phyloP scores from a whole-genome alignment of 2,888 invertebrate species.

The Trissonchulus latispiculum region DNA sequence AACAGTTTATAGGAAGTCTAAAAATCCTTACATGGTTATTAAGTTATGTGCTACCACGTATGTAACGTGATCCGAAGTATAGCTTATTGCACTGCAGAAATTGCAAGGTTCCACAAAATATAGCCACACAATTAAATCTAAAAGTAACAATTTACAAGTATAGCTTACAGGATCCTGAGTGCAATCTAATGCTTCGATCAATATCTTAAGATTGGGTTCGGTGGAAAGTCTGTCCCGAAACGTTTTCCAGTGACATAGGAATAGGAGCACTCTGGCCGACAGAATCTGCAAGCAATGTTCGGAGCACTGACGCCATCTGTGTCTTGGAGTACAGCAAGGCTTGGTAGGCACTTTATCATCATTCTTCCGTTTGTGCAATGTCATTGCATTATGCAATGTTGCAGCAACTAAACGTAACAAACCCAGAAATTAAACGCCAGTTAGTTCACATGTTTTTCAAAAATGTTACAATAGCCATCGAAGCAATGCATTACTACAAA shows the following conservation, averaged over 20 bases:
- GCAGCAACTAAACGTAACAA: constrained; percentile 48
- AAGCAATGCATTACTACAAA: too few relatives aligned
- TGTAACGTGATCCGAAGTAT: too few relatives aligned
- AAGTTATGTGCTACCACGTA: too few relatives aligned
- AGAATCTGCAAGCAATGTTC: constrained; percentile 56
- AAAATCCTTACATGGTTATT: too few relatives aligned
- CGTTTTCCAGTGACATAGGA: constrained; percentile 53
- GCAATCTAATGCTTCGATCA: constrained; percentile 55
- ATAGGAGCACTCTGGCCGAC: constrained; percentile 54
- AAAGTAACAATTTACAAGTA: too few relatives aligned
- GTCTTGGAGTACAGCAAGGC: constrained; percentile 56
- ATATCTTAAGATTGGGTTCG: constrained; percentile 53
- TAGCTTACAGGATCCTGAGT: constrained; percentile 58
- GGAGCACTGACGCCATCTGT: constrained; percentile 53
- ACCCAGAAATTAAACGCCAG: background rate
- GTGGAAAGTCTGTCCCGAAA: constrained; percentile 53
- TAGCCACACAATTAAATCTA: too few relatives aligned
- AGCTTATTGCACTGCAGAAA: too few relatives aligned
- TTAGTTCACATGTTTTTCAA: too few relatives aligned
- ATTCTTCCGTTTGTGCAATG: constrained; percentile 55
- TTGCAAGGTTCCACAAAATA: too few relatives aligned
- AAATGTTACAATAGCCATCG: too few relatives aligned
- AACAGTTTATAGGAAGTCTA: too few relatives aligned
- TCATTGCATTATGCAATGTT: constrained; percentile 55
- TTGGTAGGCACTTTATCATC: background rate